Base-by-base conservation (phyloP, 2,797 vertebrate genomes). In the Phyllotis vaccarum region DNA sequence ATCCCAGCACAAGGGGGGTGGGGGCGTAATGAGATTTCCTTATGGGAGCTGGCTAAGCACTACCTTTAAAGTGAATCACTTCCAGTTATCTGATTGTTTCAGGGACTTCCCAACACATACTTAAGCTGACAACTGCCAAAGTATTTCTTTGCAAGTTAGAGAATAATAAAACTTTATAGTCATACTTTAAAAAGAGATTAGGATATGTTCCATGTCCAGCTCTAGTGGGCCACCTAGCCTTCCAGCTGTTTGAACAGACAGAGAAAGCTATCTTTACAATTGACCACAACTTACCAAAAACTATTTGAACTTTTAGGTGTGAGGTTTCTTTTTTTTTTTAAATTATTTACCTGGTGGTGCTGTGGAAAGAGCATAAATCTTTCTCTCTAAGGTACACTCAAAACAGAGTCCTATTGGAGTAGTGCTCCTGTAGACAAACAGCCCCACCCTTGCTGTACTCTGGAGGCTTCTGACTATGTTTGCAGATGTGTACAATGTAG, bases 21-120 rank as follows among this genome's bases (percentile, higher is more conserved):
- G 19, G 9, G 80, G 82, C 52, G 58, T 74, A 34, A 49, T 80
- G 10, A 49, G 52, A 31, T 76, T 80, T 52, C 64, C 12, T 56
- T 85, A 82, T 10, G 54, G 54, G 54, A n/a, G 37, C 68, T 89
- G 92, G 52, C 72, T n/a, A 76, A 70, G 86, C 95, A 90, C 76
- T 54, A 3, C 34, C 89, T 52, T 40, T 40, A 76, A 86, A 90
- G 54, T 96, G 95, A 97, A 90, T 95, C 82, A 87, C 86, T 93
- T 62, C 40, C 58, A 9, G 79, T 82, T 82, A 80, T 92, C 96
- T 89, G 72, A 79, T 88, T 75, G 17, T 80, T 72, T 52, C 92
- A 95, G 95, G 56, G 93, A 90, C 89, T 95, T 95, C 68, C 74
- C n/a, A 49, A 13, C 43, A n/a, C 3, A 34, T 34, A n/a, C 9